phyloP scores from a whole-genome alignment of 2,888 invertebrate genomes.

The Meloe dianella region DNA sequence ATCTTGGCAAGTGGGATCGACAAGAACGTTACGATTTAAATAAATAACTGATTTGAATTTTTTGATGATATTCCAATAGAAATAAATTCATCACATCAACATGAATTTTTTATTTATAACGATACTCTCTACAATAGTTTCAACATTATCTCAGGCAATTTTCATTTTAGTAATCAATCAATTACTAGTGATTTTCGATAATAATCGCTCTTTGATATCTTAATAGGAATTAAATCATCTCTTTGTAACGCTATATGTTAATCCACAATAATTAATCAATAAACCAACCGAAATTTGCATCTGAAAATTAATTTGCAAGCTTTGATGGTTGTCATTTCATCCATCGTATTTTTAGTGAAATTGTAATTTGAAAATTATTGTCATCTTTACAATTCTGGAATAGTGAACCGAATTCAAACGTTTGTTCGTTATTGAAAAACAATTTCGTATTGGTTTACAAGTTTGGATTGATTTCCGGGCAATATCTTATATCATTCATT shows the following conservation, averaged over 20 bases:
- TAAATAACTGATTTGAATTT: constrained; percentile 29
- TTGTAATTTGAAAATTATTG: background rate
- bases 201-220: background rate
- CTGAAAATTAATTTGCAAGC: background rate
- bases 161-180: too few relatives aligned
- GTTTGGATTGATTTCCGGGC: background rate
- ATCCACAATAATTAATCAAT: too few relatives aligned
- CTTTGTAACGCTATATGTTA: background rate
- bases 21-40: constrained; percentile 18
- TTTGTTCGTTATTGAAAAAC: background rate
- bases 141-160: too few relatives aligned
- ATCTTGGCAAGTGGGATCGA: constrained; percentile 20
- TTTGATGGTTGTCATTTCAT: background rate
- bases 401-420: background rate
- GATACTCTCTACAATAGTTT: background rate
- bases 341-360: too few relatives aligned
- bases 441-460: background rate
- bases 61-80: background rate
- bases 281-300: background rate
- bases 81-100: background rate
- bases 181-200: background rate
- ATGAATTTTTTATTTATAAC: background rate
- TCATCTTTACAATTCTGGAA: background rate
- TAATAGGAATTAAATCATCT: background rate
- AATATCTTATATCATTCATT: background rate